Percentiles rank a stretch among this genome's conserved stretches.
Conservation (phyloP, 2,797 vertebrate genomes). For the Clarias platycephalus region DNA sequence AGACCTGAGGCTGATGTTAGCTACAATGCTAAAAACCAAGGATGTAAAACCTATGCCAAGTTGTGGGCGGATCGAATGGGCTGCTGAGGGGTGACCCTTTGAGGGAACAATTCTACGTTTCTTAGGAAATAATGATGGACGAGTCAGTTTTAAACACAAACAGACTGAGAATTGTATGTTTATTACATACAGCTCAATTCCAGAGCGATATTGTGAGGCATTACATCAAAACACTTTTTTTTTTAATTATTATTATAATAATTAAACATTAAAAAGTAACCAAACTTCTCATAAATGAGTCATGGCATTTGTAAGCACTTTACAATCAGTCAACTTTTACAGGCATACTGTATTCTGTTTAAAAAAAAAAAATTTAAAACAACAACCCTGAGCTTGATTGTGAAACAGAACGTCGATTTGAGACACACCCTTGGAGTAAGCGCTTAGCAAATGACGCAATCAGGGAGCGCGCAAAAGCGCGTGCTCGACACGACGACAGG, state of each 20-base stretch:
- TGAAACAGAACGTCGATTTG: neutral
- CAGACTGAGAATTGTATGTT: no score
- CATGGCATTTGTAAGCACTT: neutral
- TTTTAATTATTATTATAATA: neutral
- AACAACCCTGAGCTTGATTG: neutral
- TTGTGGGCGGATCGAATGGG: no score
- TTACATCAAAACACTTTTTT: no score
- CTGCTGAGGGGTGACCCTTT: no score
- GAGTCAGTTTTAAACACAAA: no score
- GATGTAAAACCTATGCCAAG: no score
- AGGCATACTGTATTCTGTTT: no score
- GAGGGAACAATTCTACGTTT: no score
- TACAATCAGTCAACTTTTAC: no score
- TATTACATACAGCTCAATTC: no score
- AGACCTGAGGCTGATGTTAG: neutral
- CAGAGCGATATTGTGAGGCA: neutral
- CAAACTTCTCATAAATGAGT: neutral
- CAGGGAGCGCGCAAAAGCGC: slow-evolving; percentile 34
- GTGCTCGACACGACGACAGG: neutral
- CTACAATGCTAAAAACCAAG: neutral
- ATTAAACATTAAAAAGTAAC: neutral
- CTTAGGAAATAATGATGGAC: no score
- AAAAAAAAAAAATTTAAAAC: no score
- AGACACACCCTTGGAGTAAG: neutral
- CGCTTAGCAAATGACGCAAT: neutral